A percentile compares a stretch with the other conserved stretches of the same genome.
Evolutionary conservation across 1,140 invertebrate species (phyloP).

Genomic region (Ips typographus): DNA sequence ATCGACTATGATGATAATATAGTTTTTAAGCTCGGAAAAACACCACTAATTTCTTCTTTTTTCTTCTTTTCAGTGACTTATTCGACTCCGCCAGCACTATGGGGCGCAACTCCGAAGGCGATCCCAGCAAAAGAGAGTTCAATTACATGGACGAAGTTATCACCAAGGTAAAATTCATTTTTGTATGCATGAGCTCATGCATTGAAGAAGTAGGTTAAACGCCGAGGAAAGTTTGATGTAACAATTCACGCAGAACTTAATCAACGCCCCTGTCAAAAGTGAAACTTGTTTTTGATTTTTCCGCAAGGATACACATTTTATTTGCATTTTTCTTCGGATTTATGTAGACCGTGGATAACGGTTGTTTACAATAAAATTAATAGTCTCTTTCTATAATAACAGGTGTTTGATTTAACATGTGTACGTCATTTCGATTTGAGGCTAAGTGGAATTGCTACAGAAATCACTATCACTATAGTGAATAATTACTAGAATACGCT

Average conservation of each 20-base stretch:
- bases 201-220: background rate
- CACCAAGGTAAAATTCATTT: conserved; percentile 39
- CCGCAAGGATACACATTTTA: background rate
- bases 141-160: conserved; percentile 43
- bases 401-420: too few relatives aligned
- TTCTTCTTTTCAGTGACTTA: conserved; percentile 44
- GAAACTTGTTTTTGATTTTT: background rate
- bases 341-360: background rate
- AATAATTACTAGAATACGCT: too few relatives aligned
- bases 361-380: background rate
- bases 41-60: conserved; percentile 15
- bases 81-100: conserved; percentile 44
- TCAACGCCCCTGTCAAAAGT: background rate
- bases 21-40: conserved; percentile 2
- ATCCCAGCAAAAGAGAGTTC: conserved; percentile 38
- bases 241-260: background rate
- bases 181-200: background rate
- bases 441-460: too few relatives aligned
- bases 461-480: too few relatives aligned
- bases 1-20: too few relatives aligned
- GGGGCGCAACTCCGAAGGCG: conserved; percentile 47
- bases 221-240: background rate
- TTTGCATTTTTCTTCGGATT: background rate
- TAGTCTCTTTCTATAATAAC: too few relatives aligned
- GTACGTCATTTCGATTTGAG: too few relatives aligned